A percentile compares a stretch with the other conserved stretches of the same genome.
Conservation (phyloP, 2,888 invertebrate genomes). For the Chydorus sphaericus region DNA sequence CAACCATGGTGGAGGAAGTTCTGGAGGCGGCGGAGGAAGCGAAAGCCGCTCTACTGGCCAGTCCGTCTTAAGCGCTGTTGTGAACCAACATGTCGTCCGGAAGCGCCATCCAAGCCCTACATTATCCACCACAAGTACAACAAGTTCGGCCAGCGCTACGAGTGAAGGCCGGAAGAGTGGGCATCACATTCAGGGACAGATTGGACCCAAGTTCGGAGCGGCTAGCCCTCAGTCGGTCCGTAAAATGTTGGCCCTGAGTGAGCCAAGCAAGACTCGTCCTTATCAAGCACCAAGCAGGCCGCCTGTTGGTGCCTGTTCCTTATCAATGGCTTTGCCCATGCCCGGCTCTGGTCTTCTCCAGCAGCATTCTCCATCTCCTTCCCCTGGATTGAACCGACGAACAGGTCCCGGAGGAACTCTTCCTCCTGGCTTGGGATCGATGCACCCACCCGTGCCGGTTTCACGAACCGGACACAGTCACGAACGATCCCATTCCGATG, state of each 20-base stretch:
- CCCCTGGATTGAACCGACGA: slow-evolving; percentile 22
- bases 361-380: slow-evolving; percentile 23
- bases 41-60: slow-evolving; percentile 9
- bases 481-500: slow-evolving; percentile 79
- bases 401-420: slow-evolving; percentile 28
- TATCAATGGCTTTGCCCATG: slow-evolving; percentile 12
- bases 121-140: slow-evolving; percentile 78
- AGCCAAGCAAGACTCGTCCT: slow-evolving; percentile 55
- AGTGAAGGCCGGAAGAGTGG: slow-evolving; percentile 24
- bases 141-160: slow-evolving; percentile 61
- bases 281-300: slow-evolving; percentile 43
- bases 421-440: slow-evolving; percentile 30
- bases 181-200: slow-evolving; percentile 20
- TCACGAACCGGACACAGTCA: slow-evolving; percentile 38
- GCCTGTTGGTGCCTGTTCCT: slow-evolving; percentile 14
- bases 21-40: slow-evolving; percentile 18
- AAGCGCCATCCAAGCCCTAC: slow-evolving; percentile 85
- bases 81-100: slow-evolving; percentile 35
- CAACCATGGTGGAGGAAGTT: slow-evolving; percentile 22
- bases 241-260: slow-evolving; percentile 73
- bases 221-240: slow-evolving; percentile 94
- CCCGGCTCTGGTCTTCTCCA: slow-evolving; percentile 26
- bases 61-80: slow-evolving; percentile 4
- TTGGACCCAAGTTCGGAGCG: slow-evolving; percentile 44
- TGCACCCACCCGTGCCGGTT: slow-evolving; percentile 33